A percentile compares a stretch with the other conserved stretches of the same genome.
Evolutionary conservation across 2,113 vertebrate species (phyloP).

Genomic region (Lynx canadensis): DNA sequence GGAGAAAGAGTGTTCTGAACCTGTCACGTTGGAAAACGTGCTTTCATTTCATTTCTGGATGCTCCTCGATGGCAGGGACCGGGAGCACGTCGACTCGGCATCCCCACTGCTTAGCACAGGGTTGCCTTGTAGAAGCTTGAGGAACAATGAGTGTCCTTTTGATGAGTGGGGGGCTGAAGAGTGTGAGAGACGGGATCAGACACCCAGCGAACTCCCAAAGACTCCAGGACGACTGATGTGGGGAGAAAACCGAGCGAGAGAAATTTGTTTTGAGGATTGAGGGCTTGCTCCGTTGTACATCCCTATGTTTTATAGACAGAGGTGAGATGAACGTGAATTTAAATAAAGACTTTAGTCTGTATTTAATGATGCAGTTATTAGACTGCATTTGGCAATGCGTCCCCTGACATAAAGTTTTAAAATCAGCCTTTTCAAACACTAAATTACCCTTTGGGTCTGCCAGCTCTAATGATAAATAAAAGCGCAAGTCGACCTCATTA

Average conservation of each 20-base stretch:
- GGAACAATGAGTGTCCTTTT: not conserved
- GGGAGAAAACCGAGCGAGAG: slow-evolving; percentile 5
- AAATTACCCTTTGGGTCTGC: slow-evolving; percentile 83
- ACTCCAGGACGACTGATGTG: not conserved
- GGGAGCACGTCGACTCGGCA: not conserved
- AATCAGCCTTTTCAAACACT: slow-evolving; percentile 83
- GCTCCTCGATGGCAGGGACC: not conserved
- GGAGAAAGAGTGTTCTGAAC: not conserved
- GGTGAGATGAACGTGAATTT: slow-evolving; percentile 83
- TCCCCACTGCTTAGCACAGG: not conserved
- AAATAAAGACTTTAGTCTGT: slow-evolving; percentile 79
- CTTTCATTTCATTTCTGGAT: not conserved
- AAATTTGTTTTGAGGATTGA: slow-evolving; percentile 77
- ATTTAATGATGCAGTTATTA: slow-evolving; percentile 83
- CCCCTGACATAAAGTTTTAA: slow-evolving; percentile 83
- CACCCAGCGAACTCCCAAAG: not conserved
- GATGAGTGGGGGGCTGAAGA: not conserved
- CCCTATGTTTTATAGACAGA: slow-evolving; percentile 81
- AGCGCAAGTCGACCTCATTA: slow-evolving; percentile 79
- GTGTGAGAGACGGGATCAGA: not conserved
- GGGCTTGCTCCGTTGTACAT: slow-evolving; percentile 69
- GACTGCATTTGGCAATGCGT: slow-evolving; percentile 76
- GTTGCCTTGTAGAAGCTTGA: not conserved
- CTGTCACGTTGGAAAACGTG: not conserved
- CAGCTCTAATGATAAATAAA: slow-evolving; percentile 83